Evolutionary conservation across 1,140 invertebrate species (phyloP), one percentile per base, ranked within the genome.

Genomic region (Delia radicum): DNA sequence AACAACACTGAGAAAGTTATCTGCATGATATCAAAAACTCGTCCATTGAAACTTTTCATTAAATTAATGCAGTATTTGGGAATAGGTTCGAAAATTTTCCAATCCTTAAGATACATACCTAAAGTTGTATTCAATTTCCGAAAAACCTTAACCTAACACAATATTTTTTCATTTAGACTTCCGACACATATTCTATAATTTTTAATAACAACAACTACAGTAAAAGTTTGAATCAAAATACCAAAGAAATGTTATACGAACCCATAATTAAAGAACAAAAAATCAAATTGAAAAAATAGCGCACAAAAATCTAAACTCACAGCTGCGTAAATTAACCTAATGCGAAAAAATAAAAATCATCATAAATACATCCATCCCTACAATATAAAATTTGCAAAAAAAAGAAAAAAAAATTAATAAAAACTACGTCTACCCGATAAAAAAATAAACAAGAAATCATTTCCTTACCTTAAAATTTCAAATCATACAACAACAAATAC

Each of bases 361-460:
- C 8, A 37, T 55, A 55, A 55, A 55, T 21, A 55, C 48, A 55
- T 55, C 18, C 48, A 18, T 55, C 48, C 48, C 48, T 55, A 24
- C 10, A 55, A 55, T 18, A 55, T 55, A 55, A 55, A n/a, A 55
- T 55, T 55, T 55, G 48, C 48, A 55, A 21, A 55, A 55, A 55
- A 48, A 48, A 48, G n/a, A 55, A 55, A 55, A 55, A 55, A 42
- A 1, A 10, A 42, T 10, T 15, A 13, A 55, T 55, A 21, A 55
- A 55, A 21, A 55, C 48, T 2, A 55, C n/a, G 7, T 21, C n/a
- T 55, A 55, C 48, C 48, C 48, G 48, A 55, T 55, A 55, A n/a
- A 55, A 55, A 55, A 55, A 55, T 55, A 55, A 55, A 55, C 46
- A 55, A 21, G 46, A 55, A 55, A 55, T 55, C n/a, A 55, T 55